These are phyloP conservation scores for Calonectris borealis DNA, from an alignment of 2,113 vertebrate species.

Conservation along the genomic window DNA sequence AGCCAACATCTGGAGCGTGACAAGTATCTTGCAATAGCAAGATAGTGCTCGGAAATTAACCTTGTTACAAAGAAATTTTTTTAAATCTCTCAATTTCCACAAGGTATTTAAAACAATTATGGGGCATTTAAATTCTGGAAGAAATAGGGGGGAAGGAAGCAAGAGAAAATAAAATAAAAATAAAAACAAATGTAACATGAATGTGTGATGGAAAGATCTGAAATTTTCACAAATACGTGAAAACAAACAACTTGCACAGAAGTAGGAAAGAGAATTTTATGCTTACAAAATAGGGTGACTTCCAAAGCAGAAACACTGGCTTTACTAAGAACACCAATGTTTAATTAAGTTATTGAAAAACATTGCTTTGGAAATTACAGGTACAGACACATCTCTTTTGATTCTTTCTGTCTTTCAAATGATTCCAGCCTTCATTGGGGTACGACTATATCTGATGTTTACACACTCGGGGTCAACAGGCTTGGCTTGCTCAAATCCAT, in stretches of 20 bases:
- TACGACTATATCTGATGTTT: neutral
- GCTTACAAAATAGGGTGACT: neutral
- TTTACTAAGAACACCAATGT: neutral
- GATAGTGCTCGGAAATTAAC: neutral
- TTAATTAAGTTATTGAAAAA: neutral
- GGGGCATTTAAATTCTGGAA: neutral
- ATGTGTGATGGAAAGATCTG: neutral
- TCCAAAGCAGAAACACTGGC: neutral
- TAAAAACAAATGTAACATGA: neutral
- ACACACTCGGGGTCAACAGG: neutral
- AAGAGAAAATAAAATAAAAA: neutral
- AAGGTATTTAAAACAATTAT: neutral
- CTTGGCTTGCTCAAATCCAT: neutral
- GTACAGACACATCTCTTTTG: neutral
- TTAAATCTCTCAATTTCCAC: neutral
- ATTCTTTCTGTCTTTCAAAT: neutral
- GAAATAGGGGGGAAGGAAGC: accelerated
- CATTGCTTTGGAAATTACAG: neutral
- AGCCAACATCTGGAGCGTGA: neutral
- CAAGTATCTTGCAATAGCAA: neutral
- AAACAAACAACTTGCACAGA: neutral
- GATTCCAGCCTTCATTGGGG: neutral
- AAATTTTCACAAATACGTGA: neutral
- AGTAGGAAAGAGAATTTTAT: neutral
- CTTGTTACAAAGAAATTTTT: neutral